Evolutionary conservation across 1,140 invertebrate genomes (phyloP).

Genomic region (Nixonia krombeini): DNA sequence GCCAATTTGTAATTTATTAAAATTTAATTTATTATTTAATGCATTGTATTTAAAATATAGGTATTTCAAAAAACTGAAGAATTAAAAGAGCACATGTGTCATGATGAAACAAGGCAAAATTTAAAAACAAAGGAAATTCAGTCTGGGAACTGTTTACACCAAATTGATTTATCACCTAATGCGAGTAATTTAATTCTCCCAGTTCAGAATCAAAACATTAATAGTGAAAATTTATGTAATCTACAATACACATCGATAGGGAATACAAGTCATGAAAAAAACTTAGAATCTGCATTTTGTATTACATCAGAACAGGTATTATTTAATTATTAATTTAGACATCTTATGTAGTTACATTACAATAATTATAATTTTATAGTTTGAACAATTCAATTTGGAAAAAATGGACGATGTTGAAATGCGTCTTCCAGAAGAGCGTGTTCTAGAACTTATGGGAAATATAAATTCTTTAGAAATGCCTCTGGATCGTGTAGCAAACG

Average conservation of each 20-base stretch:
- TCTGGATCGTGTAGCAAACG: slow-evolving; percentile 1
- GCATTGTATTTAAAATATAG: slow-evolving; percentile 12
- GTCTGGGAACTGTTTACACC: slow-evolving; percentile 32
- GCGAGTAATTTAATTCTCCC: slow-evolving; percentile 19
- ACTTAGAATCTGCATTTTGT: slow-evolving; percentile 49
- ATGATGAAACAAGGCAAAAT: slow-evolving; percentile 25
- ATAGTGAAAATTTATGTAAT: slow-evolving; percentile 23
- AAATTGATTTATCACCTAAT: slow-evolving; percentile 31
- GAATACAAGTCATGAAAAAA: slow-evolving; percentile 25
- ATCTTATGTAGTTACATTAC: neutral
- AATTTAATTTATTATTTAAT: too few species aligned
- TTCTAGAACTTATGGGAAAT: slow-evolving; percentile 48
- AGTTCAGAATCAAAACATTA: slow-evolving; percentile 11
- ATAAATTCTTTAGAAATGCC: slow-evolving; percentile 41
- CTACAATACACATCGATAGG: slow-evolving; percentile 23
- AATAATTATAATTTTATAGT: slow-evolving; percentile 24
- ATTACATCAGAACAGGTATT: slow-evolving; percentile 57
- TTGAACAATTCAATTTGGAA: slow-evolving; percentile 54
- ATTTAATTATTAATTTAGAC: slow-evolving; percentile 10
- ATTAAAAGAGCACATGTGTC: slow-evolving; percentile 33
- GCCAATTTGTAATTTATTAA: neutral
- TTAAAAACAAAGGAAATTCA: slow-evolving; percentile 24
- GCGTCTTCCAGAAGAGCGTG: slow-evolving; percentile 39
- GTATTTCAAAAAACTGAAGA: slow-evolving; percentile 46
- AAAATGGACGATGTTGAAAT: slow-evolving; percentile 48